Evolutionary conservation across 2,797 vertebrate species (phyloP).

Genomic region (Ctenochaetus hawaiiensis): DNA sequence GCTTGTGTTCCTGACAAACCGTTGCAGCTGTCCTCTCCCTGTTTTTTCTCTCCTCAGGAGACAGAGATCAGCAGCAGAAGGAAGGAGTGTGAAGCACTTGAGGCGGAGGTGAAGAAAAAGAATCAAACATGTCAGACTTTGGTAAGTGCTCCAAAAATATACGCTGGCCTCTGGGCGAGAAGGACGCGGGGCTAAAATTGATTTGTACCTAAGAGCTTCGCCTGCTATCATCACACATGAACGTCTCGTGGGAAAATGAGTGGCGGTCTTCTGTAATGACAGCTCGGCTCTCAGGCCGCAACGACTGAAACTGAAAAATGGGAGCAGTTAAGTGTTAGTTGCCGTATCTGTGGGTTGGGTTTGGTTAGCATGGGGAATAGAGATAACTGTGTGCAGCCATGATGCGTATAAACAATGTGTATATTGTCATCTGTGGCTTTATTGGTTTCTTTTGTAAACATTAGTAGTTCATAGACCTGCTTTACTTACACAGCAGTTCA

Average conservation of each 20-base stretch:
- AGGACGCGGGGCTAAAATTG: conserved; percentile 68
- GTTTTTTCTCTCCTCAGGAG: conserved; percentile 78
- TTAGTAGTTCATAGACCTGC: not conserved
- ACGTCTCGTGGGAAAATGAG: conserved; percentile 60
- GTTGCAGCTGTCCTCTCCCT: conserved; percentile 61
- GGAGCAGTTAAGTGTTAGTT: conserved; percentile 35
- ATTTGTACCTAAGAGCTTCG: conserved; percentile 72
- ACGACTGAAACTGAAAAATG: conserved; percentile 61
- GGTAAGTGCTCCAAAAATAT: conserved; percentile 86
- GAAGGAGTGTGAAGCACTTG: conserved; percentile 85
- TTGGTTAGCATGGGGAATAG: conserved; percentile 38
- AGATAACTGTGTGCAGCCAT: not conserved
- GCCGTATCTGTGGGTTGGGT: conserved; percentile 16
- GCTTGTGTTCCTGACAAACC: conserved; percentile 62
- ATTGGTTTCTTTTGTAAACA: conserved; percentile 33
- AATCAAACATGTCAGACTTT: conserved; percentile 90
- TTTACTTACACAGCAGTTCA: conserved; percentile 11
- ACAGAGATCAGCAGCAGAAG: conserved; percentile 85
- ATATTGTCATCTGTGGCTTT: conserved; percentile 7
- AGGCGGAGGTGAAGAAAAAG: conserved; percentile 87
- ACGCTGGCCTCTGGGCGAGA: conserved; percentile 60
- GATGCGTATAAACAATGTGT: not conserved
- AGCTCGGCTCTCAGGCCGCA: conserved; percentile 46
- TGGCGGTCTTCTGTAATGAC: conserved; percentile 50
- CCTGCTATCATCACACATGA: conserved; percentile 70